Conservation (phyloP, 2,888 invertebrate species). For the Thecocarcelia acutangulata region DNA sequence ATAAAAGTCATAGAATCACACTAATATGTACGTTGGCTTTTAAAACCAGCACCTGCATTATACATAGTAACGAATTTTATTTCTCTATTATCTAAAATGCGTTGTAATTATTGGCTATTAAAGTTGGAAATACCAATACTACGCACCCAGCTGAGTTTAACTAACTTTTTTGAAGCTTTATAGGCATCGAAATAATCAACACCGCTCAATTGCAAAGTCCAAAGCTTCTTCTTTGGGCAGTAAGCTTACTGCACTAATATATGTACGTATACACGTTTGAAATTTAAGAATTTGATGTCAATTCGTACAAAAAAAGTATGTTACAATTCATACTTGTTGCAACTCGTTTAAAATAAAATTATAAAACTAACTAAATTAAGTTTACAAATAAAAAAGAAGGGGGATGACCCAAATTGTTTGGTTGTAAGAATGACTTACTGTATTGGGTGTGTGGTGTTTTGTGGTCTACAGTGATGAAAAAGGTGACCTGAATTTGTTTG, state of each 20-base stretch:
- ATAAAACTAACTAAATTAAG: background rate
- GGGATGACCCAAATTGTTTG: slow-evolving; percentile 41
- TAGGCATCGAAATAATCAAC: slow-evolving; percentile 90
- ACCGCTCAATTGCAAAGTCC: too few species aligned
- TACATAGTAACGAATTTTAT: slow-evolving; percentile 86
- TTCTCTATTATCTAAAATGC: slow-evolving; percentile 85
- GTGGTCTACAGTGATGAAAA: slow-evolving; percentile 28
- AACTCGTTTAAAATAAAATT: background rate
- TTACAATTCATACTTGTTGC: too few species aligned
- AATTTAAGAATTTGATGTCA: slow-evolving; percentile 83
- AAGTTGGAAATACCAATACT: slow-evolving; percentile 95
- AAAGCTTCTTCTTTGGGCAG: too few species aligned
- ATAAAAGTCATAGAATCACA: too few species aligned
- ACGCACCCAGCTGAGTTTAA: slow-evolving; percentile 86
- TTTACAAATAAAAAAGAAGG: slow-evolving; percentile 14
- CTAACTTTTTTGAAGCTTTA: slow-evolving; percentile 89
- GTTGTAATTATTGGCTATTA: slow-evolving; percentile 88
- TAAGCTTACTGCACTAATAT: too few species aligned
- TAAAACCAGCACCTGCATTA: too few species aligned
- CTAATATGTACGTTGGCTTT: too few species aligned
- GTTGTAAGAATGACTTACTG: slow-evolving; percentile 3
- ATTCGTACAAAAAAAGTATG: slow-evolving; percentile 86
- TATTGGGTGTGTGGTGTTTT: slow-evolving; percentile 10
- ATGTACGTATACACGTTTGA: too few species aligned
- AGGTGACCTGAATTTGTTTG: slow-evolving; percentile 53